Percentiles rank a stretch among this genome's conserved stretches.
These are phyloP conservation scores for Phortica variegata DNA, from an alignment of 1,140 invertebrate species.

Conservation along the genomic window DNA sequence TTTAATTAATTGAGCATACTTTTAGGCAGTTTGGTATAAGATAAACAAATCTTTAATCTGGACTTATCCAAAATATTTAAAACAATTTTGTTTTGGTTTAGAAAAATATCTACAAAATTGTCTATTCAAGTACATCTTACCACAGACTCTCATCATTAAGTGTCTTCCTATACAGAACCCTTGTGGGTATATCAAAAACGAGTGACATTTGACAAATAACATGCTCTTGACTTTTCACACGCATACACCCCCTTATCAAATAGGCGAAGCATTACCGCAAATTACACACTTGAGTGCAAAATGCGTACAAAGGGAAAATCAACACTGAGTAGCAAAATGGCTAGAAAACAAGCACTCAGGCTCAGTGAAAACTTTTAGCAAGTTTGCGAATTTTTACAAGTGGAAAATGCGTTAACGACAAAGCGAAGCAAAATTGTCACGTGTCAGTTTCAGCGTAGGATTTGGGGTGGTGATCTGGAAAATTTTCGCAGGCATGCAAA, in stretches of 20 bases:
- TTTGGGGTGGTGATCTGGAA: slow-evolving; percentile 23
- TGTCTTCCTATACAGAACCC: too few relatives aligned
- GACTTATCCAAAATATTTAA: slow-evolving; percentile 19
- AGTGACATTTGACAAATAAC: too few relatives aligned
- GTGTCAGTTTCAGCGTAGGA: slow-evolving; percentile 34
- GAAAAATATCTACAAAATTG: not conserved
- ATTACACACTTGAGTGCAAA: slow-evolving; percentile 46
- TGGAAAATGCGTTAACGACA: slow-evolving; percentile 1
- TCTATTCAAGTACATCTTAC: not conserved
- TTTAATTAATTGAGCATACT: slow-evolving; percentile 2
- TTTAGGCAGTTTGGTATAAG: too few relatives aligned
- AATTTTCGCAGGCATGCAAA: slow-evolving; percentile 33
- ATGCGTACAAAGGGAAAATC: slow-evolving; percentile 31
- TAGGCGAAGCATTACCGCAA: slow-evolving; percentile 27
- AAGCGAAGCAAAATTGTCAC: slow-evolving; percentile 44
- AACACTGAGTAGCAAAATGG: not conserved
- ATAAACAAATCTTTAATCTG: slow-evolving; percentile 15
- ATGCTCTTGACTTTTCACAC: not conserved
- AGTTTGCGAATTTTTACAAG: not conserved
- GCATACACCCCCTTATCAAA: slow-evolving; percentile 8
- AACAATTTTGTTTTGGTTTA: not conserved
- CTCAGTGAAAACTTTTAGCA: slow-evolving; percentile 16
- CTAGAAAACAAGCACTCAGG: too few relatives aligned
- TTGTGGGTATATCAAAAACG: too few relatives aligned
- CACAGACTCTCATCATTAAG: not conserved